A percentile compares a stretch with the other conserved stretches of the same genome.
Evolutionary conservation across 2,113 vertebrate species (phyloP).

Genomic region (Mus musculus): GRCm39 chr6:120346001-120346500

Average conservation of each 20-base stretch:
- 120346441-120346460: too few relatives aligned
- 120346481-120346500: too few relatives aligned
- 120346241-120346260: neutral
- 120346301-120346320: neutral
- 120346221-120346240: neutral
- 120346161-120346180: neutral
- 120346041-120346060: neutral
- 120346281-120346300: neutral
- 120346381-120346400: too few relatives aligned
- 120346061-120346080: neutral
- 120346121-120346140: slow-evolving; percentile 33
- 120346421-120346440: too few relatives aligned
- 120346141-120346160: slow-evolving; percentile 42
- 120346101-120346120: neutral
- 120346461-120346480: too few relatives aligned
- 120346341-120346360: neutral
- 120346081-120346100: neutral
- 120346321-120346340: neutral
- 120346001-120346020: slow-evolving; percentile 97
- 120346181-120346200: neutral
- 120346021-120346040: slow-evolving; percentile 45
- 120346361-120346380: too few relatives aligned
- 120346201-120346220: neutral
- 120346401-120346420: too few relatives aligned
- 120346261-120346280: neutral